These are phyloP conservation scores for Scytalopus superciliaris DNA, from an alignment of 2,113 vertebrate species.

Conservation along the genomic window DNA sequence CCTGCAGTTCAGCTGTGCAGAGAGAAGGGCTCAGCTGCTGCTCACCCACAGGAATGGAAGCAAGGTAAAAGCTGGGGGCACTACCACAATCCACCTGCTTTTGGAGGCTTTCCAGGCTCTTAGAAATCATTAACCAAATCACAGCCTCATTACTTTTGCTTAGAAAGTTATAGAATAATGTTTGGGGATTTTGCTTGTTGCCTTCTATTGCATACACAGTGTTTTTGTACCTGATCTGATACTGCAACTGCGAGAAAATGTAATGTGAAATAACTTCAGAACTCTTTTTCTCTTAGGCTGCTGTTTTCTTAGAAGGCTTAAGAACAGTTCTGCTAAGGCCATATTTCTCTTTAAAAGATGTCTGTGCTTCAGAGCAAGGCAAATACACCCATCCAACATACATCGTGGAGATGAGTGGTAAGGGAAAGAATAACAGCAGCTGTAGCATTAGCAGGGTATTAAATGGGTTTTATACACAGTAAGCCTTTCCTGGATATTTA, in stretches of 20 bases:
- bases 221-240: neutral
- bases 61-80: slow-evolving; percentile 67
- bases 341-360: neutral
- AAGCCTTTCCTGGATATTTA: neutral
- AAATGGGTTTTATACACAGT: neutral
- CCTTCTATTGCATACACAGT: accelerated
- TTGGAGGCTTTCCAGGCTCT: neutral
- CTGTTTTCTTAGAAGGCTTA: neutral
- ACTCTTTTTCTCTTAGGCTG: neutral
- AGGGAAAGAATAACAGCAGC: neutral
- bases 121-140: neutral
- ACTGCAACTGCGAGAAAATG: neutral
- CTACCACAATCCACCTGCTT: neutral
- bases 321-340: neutral
- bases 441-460: neutral
- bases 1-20: slow-evolving; percentile 71
- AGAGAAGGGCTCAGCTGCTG: neutral
- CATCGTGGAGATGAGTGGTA: slow-evolving; percentile 81
- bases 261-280: neutral
- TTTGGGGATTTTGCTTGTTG: too few species aligned
- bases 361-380: slow-evolving; percentile 24
- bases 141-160: neutral
- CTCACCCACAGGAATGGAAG: neutral
- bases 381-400: slow-evolving; percentile 65
- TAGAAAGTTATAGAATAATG: neutral